These are phyloP conservation scores for Parauchenoglanis ngamensis DNA, from an alignment of 2,797 vertebrate genomes.

Conservation along the genomic window DNA sequence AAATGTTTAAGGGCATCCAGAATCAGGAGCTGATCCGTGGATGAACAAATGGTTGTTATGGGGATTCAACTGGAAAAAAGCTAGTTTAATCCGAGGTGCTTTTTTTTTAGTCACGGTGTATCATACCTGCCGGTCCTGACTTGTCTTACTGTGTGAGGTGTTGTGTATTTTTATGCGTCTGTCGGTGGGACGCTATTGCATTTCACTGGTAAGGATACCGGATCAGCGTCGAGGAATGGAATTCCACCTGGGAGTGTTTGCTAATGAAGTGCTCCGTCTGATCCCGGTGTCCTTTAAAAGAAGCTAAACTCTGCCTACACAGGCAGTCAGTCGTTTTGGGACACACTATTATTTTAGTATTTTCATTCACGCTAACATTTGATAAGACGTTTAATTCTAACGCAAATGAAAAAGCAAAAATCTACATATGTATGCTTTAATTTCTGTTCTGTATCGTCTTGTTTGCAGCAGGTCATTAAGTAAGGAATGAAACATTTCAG, in stretches of 20 bases:
- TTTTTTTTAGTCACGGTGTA: not conserved
- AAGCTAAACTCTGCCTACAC: not conserved
- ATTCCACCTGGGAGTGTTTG: slow-evolving; percentile 4
- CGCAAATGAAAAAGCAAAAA: not conserved
- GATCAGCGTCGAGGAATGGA: not conserved
- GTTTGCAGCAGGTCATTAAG: not conserved
- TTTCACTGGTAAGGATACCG: not conserved
- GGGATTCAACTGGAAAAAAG: not conserved
- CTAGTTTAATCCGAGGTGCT: not conserved
- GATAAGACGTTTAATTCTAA: no score
- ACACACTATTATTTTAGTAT: not conserved
- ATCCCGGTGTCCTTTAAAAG: not conserved
- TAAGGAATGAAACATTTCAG: not conserved
- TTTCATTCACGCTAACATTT: not conserved
- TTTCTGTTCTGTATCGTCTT: not conserved
- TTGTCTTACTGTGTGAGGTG: not conserved
- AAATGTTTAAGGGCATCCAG: not conserved
- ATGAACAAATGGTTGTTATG: not conserved
- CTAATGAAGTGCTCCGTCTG: slow-evolving; percentile 1
- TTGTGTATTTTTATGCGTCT: not conserved
- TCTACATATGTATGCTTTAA: not conserved
- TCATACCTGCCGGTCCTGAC: slow-evolving; percentile 4
- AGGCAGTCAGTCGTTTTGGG: not conserved
- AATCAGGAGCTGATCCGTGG: not conserved
- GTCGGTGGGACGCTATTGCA: not conserved